A percentile compares a stretch with the other conserved stretches of the same genome.
Conservation (phyloP, 2,888 invertebrate genomes). For the Drosophila birchii region DNA sequence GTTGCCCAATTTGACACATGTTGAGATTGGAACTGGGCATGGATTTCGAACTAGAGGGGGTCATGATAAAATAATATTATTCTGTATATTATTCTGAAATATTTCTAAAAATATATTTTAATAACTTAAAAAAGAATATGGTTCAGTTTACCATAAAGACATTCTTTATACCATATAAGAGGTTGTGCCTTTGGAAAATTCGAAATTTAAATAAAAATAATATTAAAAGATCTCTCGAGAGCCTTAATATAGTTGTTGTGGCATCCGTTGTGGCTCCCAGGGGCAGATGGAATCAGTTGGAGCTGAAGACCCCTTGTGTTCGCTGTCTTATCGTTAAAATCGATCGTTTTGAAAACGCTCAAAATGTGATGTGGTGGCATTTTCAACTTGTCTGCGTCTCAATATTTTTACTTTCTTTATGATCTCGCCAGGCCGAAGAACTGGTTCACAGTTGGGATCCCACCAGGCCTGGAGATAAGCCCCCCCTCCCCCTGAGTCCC, state of each 20-base stretch:
- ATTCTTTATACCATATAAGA: no score
- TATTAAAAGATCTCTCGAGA: not conserved
- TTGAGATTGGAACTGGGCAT: constrained; percentile 62
- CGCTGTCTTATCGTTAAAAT: constrained; percentile 77
- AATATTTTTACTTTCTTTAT: constrained; percentile 82
- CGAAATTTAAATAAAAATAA: not conserved
- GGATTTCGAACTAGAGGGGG: constrained; percentile 12
- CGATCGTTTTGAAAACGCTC: constrained; percentile 83
- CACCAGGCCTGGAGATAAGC: constrained; percentile 4
- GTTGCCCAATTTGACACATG: constrained; percentile 81
- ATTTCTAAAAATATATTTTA: not conserved
- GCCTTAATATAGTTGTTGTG: constrained; percentile 31
- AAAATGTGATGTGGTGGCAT: constrained; percentile 83
- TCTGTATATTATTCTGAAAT: not conserved
- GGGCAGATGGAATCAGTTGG: constrained; percentile 23
- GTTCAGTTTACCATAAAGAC: not conserved
- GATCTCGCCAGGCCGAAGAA: constrained; percentile 59
- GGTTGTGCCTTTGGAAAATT: no score
- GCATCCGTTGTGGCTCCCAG: constrained; percentile 10
- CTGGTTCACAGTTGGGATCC: constrained; percentile 64
- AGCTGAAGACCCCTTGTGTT: not conserved
- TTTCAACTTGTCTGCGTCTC: constrained; percentile 82
- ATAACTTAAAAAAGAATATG: not conserved
- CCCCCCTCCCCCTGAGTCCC: not conserved
- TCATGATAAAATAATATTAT: no score